Percentiles rank a stretch among this genome's conserved stretches.
phyloP scores from a whole-genome alignment of 2,113 vertebrate genomes.

The Menura novaehollandiae region DNA sequence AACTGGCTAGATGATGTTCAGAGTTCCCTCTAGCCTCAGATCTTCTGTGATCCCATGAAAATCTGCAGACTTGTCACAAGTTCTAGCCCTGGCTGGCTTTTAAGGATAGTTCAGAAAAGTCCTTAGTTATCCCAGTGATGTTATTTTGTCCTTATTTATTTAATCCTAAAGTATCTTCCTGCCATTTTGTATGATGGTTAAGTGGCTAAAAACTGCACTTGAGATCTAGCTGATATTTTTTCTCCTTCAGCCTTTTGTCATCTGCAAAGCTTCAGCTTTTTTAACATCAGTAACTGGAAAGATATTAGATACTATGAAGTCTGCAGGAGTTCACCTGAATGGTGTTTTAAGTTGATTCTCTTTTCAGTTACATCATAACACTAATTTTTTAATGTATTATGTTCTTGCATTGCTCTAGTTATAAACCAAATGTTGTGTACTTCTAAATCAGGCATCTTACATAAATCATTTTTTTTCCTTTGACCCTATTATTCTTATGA shows the following conservation, averaged over 20 bases:
- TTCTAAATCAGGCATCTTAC: neutral
- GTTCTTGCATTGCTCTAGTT: neutral
- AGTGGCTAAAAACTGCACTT: neutral
- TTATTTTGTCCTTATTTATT: neutral
- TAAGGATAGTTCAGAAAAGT: neutral
- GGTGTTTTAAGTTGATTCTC: neutral
- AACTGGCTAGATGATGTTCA: neutral
- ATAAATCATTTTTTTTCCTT: neutral
- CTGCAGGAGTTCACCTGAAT: neutral
- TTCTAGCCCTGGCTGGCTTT: neutral
- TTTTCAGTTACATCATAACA: neutral
- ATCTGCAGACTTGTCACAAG: neutral
- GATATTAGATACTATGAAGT: neutral
- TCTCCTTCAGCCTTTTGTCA: neutral
- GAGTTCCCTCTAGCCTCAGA: neutral
- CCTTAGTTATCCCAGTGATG: neutral
- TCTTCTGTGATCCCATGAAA: neutral
- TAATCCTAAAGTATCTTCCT: neutral
- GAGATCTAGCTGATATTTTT: neutral
- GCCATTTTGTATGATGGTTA: neutral
- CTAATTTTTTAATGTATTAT: neutral
- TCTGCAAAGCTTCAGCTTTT: neutral
- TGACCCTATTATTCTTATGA: neutral
- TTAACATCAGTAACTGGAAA: neutral
- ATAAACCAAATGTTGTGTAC: neutral